These are phyloP conservation scores for Phacellophora camtschatica DNA, from an alignment of 30 jellyfish, hydroid and myxozoan genomes.

Conservation along the genomic window DNA sequence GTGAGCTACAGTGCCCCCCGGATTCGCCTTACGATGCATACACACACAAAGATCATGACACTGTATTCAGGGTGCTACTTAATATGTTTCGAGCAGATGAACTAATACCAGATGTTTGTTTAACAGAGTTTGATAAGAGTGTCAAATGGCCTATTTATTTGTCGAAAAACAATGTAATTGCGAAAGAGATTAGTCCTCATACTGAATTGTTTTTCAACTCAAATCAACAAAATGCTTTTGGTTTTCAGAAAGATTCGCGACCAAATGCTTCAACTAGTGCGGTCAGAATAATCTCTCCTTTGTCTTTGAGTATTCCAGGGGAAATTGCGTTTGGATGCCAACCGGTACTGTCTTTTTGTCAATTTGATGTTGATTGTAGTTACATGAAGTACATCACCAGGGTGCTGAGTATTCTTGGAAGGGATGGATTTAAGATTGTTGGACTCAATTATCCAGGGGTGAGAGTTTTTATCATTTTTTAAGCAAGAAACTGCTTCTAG, in stretches of 20 bases:
- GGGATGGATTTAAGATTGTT: conserved; percentile 53
- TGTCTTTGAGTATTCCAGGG: conserved; percentile 41
- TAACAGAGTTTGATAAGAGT: conserved; percentile 28
- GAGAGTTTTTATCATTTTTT: no score
- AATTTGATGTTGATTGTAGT: conserved; percentile 19
- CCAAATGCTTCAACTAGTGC: neutral
- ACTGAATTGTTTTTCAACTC: conserved; percentile 13
- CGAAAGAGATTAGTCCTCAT: conserved; percentile 8
- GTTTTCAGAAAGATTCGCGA: neutral
- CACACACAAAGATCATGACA: conserved; percentile 28
- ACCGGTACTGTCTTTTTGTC: conserved; percentile 18
- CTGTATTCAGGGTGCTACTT: conserved; percentile 57
- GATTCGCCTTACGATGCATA: conserved; percentile 47
- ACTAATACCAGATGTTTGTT: conserved; percentile 52
- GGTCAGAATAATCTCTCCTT: conserved; percentile 26
- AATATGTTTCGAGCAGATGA: conserved; percentile 45
- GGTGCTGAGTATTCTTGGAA: conserved; percentile 12
- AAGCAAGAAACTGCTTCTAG: no score
- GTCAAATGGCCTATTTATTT: conserved; percentile 69
- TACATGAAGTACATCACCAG: conserved; percentile 41
- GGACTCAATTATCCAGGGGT: conserved; percentile 72
- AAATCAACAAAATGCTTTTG: conserved; percentile 13
- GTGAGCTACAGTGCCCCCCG: conserved; percentile 18
- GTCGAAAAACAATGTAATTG: neutral
- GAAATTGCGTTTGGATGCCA: conserved; percentile 27